phyloP scores from a whole-genome alignment of 1,140 invertebrate species.

The Lepidotrigona ventralis region DNA sequence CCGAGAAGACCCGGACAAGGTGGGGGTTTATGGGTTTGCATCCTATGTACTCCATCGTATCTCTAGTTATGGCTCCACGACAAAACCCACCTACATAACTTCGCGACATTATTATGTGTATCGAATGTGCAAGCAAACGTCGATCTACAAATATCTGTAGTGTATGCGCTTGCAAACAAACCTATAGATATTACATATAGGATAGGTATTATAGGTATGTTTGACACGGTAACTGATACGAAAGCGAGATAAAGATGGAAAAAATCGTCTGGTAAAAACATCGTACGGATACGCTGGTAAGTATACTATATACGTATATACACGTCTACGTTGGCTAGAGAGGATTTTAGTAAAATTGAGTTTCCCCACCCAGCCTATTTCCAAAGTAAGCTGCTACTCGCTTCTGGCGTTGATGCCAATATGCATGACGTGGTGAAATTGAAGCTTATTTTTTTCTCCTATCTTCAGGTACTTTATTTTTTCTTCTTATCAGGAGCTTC shows the following conservation, averaged over 20 bases:
- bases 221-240: slow-evolving; percentile 18
- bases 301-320: slow-evolving; percentile 26
- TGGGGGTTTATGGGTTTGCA: slow-evolving; percentile 79
- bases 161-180: not conserved
- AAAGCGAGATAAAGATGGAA: not conserved
- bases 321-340: not conserved
- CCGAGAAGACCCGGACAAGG: slow-evolving; percentile 49
- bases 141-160: slow-evolving; percentile 4
- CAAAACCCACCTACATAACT: slow-evolving; percentile 70
- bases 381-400: slow-evolving; percentile 12
- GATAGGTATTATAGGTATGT: not conserved
- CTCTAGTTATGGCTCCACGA: slow-evolving; percentile 75
- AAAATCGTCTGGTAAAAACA: slow-evolving; percentile 15
- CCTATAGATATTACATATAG: not conserved
- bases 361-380: slow-evolving; percentile 48
- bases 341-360: slow-evolving; percentile 74
- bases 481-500: not conserved
- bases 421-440: not conserved
- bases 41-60: slow-evolving; percentile 78
- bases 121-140: slow-evolving; percentile 15
- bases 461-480: not conserved
- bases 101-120: slow-evolving; percentile 48
- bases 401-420: slow-evolving; percentile 11
- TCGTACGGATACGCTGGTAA: not conserved
- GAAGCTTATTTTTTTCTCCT: not conserved